Evolutionary conservation across 2,113 vertebrate genomes (phyloP).

Genomic region (Theropithecus gelada): DNA sequence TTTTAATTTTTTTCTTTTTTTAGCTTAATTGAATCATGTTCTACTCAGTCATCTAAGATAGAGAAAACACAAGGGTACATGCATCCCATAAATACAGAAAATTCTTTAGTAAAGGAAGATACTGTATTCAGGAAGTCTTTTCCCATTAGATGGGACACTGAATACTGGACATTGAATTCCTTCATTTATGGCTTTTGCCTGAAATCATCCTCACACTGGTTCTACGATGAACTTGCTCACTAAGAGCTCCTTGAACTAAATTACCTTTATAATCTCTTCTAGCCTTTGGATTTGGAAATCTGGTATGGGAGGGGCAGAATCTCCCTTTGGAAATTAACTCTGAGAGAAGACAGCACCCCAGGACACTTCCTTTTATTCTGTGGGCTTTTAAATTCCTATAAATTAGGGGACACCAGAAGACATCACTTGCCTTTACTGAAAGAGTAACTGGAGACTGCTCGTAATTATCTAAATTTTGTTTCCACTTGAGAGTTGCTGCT

Average conservation of each 20-base stretch:
- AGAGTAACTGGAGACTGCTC: neutral
- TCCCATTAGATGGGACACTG: neutral
- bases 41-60: slow-evolving; percentile 39
- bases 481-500: neutral
- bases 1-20: slow-evolving; percentile 53
- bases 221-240: neutral
- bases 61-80: slow-evolving; percentile 55
- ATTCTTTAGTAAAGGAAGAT: slow-evolving; percentile 40
- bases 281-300: slow-evolving; percentile 5
- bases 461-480: neutral
- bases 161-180: neutral
- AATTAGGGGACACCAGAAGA: neutral
- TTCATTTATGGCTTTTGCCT: neutral
- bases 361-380: neutral
- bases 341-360: neutral
- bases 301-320: no score
- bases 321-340: slow-evolving; percentile 3
- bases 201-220: neutral
- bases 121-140: neutral
- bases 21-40: slow-evolving; percentile 58
- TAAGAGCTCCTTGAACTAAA: neutral
- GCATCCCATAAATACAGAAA: neutral
- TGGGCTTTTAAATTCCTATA: neutral
- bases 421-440: neutral
- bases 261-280: neutral